phyloP scores from a whole-genome alignment of 2,113 vertebrate species.

The Ciconia boyciana region DNA sequence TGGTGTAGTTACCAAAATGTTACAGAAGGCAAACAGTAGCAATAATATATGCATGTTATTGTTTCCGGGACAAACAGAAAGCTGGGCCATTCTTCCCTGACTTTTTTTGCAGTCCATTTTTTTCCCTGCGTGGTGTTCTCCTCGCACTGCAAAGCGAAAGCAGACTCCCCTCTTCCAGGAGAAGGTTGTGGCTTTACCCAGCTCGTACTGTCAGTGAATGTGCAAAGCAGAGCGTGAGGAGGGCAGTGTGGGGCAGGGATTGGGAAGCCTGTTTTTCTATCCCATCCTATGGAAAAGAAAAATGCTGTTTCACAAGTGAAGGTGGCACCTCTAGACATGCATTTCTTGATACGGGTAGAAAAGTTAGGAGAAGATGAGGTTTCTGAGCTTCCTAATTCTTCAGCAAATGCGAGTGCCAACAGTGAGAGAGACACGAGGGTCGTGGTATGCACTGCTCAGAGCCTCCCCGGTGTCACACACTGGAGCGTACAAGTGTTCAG shows the following conservation, averaged over 20 bases:
- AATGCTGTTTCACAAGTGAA: background rate
- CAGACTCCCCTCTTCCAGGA: background rate
- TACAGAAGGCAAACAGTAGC: background rate
- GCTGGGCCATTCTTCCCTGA: background rate
- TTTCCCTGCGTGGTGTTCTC: background rate
- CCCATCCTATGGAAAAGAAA: background rate
- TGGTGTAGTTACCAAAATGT: background rate
- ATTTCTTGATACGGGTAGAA: background rate
- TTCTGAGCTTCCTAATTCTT: background rate
- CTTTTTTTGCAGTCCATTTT: background rate
- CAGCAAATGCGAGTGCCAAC: rapidly evolving
- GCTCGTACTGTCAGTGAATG: rapidly evolving
- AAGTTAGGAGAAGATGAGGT: background rate
- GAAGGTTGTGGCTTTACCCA: background rate
- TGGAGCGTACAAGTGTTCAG: background rate
- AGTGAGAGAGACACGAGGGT: background rate
- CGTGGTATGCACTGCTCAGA: rapidly evolving
- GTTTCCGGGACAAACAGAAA: background rate
- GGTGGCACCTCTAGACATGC: background rate
- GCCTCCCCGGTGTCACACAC: background rate
- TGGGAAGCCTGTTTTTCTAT: background rate
- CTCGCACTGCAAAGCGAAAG: background rate
- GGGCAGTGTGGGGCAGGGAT: background rate
- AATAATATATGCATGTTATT: rapidly evolving
- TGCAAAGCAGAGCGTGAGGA: background rate